phyloP scores from a whole-genome alignment of 2,113 vertebrate species.

The Atherinomorus stipes region DNA sequence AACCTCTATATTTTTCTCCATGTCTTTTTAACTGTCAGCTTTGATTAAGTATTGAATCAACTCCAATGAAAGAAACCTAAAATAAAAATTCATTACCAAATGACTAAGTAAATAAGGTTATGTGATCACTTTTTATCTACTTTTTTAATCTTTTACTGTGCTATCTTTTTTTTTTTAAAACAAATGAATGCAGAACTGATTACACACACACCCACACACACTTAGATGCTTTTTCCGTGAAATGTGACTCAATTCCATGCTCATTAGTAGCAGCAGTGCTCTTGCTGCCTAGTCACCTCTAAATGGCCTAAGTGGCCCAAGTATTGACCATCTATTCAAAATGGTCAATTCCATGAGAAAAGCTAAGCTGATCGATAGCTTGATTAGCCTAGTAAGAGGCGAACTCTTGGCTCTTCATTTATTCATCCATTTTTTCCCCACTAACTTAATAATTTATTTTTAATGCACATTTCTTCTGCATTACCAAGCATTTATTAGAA shows the following conservation, averaged over 20 bases:
- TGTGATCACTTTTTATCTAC: constrained; percentile 31
- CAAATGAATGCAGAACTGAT: too few species aligned
- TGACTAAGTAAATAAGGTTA: constrained; percentile 18
- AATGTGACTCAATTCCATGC: constrained; percentile 57
- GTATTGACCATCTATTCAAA: constrained; percentile 75
- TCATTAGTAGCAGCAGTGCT: constrained; percentile 59
- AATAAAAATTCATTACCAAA: constrained; percentile 6
- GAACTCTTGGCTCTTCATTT: constrained; percentile 23
- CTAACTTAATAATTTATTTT: constrained; percentile 24
- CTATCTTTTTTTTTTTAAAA: too few species aligned
- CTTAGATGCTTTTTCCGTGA: constrained; percentile 24
- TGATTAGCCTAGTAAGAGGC: constrained; percentile 50
- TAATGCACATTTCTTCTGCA: not conserved
- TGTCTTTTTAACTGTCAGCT: constrained; percentile 53
- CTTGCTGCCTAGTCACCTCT: constrained; percentile 62
- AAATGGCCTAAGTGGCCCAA: constrained; percentile 65
- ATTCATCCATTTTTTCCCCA: constrained; percentile 36
- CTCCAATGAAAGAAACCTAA: not conserved
- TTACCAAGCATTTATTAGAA: constrained; percentile 1
- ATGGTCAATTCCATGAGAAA: constrained; percentile 66
- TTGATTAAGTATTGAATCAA: constrained; percentile 37
- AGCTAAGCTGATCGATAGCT: constrained; percentile 61
- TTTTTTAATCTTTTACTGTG: too few species aligned
- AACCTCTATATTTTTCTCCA: constrained; percentile 23
- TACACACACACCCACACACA: constrained; percentile 16